Base-by-base conservation (phyloP, 2,797 vertebrate genomes). In the Sebastes steindachneri region DNA sequence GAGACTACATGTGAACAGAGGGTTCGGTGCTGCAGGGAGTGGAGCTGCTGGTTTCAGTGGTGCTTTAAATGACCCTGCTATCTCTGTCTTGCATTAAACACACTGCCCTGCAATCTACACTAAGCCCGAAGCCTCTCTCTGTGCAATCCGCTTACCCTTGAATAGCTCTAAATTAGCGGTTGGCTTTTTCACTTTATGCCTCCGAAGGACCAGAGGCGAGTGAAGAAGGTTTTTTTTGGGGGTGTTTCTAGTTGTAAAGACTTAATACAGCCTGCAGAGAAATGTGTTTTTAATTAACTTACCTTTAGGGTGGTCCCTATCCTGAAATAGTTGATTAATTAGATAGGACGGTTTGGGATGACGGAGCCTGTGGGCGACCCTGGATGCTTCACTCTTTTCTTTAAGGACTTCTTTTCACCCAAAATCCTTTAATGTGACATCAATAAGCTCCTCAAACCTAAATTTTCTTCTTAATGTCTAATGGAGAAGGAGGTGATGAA, bases 121-220 rank as follows among this genome's bases (percentile, higher is more conserved):
- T 90, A 90, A 95, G 92, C 94, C 90, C 73, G 78, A 1, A 93
- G 92, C 90, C 87, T 92, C 88, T 84, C 89, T 88, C 85, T 73
- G 68, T 80, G 78, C 92, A 94, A 94, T 95, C 91, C 89, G 86
- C 92, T 94, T 94, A 92, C 82, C 87, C 90, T 88, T 81, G 84
- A 92, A 93, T 92, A 90, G 86, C 88, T 89, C 85, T 84, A 90
- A 94, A 93, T 94, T 93, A 93, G 89, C 74, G 77, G 75, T 90
- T 79, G 83, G 78, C 83, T 91, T 92, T 93, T 90, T 92, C 83
- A 90, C 88, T 94, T 86, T 86, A 57, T 89, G 88, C 85, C 33
- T 88, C 84, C 57, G 51, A 87, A 86, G 73, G 82, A 78, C 91
- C 82, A 72, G 84, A 79, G 85, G 89, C 63, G 1, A 84, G 71